Base-by-base conservation (phyloP, 2,888 invertebrate species). In the Laothoe populi region DNA sequence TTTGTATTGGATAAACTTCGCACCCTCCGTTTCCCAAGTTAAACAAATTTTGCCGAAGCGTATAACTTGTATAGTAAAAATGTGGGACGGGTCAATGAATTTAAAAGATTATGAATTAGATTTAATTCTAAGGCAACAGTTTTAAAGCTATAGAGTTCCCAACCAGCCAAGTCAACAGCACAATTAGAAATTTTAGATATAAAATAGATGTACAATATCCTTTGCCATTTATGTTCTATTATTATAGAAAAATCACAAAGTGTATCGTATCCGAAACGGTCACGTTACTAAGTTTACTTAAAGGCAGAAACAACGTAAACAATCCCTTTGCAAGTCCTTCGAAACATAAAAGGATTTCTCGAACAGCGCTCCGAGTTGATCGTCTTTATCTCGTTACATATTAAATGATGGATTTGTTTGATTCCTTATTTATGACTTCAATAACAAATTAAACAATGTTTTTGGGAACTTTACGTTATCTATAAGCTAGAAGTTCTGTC, bases 271-370 rank as follows among this genome's bases (percentile, higher is more conserved):
- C 11, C 10, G n/a, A 48, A 19, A 10, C 35, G 38, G 4, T 46
- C 40, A 19, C 23, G 57, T 38, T 59, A 59, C 16, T 35, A 57
- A 45, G 48, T 45, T 66, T 66, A 62, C 57, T 65, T 61, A 21
- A 58, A 60, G 59, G 21, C 16, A 10, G 7, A 23, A 42, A 64
- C 46, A 23, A 40, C 45, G 4, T 45, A 21, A 63, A 62, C 57
- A 64, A 64, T 62, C 64, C 62, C 57, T 62, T 58, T 62, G 59
- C 48, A 48, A 64, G 59, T 24, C 35, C 49, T 60, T 31, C 13
- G 13, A 35, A 64, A 58, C 59, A 48, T 62, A 48, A 48, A 49
- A 44, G 60, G 62, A 60, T 48, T 62, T 63, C 53, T 63, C 62
- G 31, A 46, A 60, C 24, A 35, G 13, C 16, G 23, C 44, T 46